Conservation (phyloP, 2,113 vertebrate species). For the Brachyistius frenatus region DNA sequence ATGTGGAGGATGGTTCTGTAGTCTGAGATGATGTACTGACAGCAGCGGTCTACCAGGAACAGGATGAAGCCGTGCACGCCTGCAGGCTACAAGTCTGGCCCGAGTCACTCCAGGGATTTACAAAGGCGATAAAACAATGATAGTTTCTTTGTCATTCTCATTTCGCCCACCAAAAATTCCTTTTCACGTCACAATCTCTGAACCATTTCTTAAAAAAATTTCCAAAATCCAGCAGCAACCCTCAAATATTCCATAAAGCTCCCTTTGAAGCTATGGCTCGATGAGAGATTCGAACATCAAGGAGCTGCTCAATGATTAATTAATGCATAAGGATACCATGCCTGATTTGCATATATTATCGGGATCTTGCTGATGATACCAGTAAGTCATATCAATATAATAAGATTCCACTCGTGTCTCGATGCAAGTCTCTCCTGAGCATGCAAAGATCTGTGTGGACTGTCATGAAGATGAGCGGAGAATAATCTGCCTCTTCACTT, state of each 20-base stretch:
- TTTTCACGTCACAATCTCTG: no score
- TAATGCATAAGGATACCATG: constrained; percentile 40
- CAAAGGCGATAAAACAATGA: constrained; percentile 31
- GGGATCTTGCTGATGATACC: constrained; percentile 35
- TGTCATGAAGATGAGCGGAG: constrained; percentile 5
- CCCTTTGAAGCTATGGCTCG: constrained; percentile 53
- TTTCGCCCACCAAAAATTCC: neutral
- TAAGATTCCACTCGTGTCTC: constrained; percentile 26
- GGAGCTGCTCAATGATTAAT: constrained; percentile 62
- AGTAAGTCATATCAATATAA: constrained; percentile 47
- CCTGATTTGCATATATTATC: constrained; percentile 43
- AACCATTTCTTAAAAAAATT: neutral
- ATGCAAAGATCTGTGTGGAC: constrained; percentile 6
- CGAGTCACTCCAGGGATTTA: constrained; percentile 41
- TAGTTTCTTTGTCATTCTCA: constrained; percentile 1
- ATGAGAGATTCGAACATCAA: constrained; percentile 61
- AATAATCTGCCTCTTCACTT: neutral
- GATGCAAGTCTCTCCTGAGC: constrained; percentile 5
- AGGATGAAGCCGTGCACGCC: constrained; percentile 42
- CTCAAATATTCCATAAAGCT: constrained; percentile 19
- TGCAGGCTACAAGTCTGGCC: constrained; percentile 57
- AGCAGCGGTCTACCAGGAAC: constrained; percentile 21
- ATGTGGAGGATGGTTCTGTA: constrained; percentile 48
- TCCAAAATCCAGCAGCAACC: constrained; percentile 7
- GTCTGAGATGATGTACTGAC: constrained; percentile 53